Evolutionary conservation across 92 coral and sea anemone species (phyloP).

Genomic region (Galaxea fascicularis): DNA sequence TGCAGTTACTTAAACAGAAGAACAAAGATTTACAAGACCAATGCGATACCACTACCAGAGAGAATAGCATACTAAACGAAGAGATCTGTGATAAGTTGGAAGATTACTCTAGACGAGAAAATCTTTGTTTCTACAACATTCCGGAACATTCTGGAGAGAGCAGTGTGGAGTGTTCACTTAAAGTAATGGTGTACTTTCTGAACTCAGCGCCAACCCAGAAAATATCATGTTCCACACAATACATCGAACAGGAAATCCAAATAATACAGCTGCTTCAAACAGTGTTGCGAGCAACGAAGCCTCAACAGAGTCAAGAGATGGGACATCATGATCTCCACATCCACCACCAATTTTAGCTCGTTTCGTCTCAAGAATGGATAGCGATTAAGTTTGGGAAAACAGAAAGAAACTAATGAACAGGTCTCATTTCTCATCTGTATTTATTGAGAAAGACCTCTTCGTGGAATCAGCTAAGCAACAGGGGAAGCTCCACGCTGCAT

Average conservation of each 20-base stretch:
- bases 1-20: constrained; percentile 4
- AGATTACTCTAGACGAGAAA: constrained; percentile 24
- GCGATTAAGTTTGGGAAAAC: constrained; percentile 6
- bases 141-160: constrained; percentile 11
- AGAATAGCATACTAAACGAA: not conserved
- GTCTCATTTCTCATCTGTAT: not conserved
- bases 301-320: not conserved
- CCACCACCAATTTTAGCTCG: constrained; percentile 14
- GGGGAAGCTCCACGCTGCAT: constrained; percentile 3
- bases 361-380: constrained; percentile 4
- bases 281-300: not conserved
- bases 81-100: not conserved
- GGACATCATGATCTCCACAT: not conserved
- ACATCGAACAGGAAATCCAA: constrained; percentile 13
- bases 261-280: not conserved
- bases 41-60: not conserved
- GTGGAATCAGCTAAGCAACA: constrained; percentile 8
- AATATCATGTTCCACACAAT: not conserved
- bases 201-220: not conserved
- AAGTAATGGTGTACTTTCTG: not conserved
- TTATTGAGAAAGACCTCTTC: constrained; percentile 10
- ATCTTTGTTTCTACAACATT: constrained; percentile 1
- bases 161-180: not conserved
- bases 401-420: constrained; percentile 8
- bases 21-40: constrained; percentile 9